phyloP scores from a whole-genome alignment of 2,113 vertebrate species.

The Brachyhypopomus gauderio region DNA sequence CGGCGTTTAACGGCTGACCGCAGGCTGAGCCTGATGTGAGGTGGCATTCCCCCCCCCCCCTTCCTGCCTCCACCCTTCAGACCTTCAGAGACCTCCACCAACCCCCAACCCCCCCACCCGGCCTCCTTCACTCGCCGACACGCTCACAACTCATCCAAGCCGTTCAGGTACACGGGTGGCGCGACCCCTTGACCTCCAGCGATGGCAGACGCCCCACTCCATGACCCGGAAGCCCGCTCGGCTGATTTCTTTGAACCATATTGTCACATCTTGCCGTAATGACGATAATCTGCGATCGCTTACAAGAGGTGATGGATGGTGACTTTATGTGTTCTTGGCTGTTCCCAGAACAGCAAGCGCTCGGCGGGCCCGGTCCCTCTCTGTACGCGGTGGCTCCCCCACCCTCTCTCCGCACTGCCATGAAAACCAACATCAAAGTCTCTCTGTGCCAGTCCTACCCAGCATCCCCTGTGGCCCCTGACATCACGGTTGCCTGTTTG shows the following conservation, averaged over 20 bases:
- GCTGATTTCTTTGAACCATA: background rate
- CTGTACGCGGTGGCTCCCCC: background rate
- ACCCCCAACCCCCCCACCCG: no score
- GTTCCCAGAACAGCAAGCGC: background rate
- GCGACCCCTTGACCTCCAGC: background rate
- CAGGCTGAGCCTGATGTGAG: background rate
- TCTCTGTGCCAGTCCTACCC: constrained; percentile 27
- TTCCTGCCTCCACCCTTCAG: background rate
- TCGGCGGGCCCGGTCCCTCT: constrained; percentile 1
- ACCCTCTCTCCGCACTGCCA: constrained; percentile 27
- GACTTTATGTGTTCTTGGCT: background rate
- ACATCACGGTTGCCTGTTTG: constrained; percentile 46
- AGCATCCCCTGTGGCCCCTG: constrained; percentile 34
- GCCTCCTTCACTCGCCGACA: background rate
- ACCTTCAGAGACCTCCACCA: background rate
- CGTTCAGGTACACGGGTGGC: background rate
- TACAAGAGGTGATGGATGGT: background rate
- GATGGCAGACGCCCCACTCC: background rate
- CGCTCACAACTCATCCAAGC: background rate
- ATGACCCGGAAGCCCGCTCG: background rate
- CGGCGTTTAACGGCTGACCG: constrained; percentile 22
- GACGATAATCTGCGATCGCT: background rate
- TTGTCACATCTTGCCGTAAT: background rate
- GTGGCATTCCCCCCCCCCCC: background rate
- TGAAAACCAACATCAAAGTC: constrained; percentile 36